These are phyloP conservation scores for Crambe crambe DNA, from an alignment of 37 sponge, comb jelly and placozoan species.

Conservation along the genomic window DNA sequence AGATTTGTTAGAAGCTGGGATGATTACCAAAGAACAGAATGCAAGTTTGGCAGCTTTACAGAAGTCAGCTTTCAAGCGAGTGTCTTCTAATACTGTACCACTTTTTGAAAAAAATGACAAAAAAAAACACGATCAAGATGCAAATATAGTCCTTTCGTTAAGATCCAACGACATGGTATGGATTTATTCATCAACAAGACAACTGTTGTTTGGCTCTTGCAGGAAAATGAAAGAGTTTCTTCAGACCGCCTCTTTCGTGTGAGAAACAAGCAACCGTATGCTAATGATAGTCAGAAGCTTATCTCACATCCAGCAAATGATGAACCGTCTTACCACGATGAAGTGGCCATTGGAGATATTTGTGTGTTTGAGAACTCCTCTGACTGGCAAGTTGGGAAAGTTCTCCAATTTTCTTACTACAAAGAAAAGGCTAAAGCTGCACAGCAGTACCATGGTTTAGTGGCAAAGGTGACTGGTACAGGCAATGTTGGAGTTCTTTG, in stretches of 20 bases:
- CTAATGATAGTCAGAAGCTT: background rate
- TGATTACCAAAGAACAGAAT: background rate
- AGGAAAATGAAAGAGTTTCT: constrained; percentile 59
- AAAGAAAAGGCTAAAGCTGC: too few relatives aligned
- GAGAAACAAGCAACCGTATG: constrained; percentile 43
- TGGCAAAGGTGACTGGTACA: background rate
- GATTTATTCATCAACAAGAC: constrained; percentile 40
- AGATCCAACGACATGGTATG: constrained; percentile 8
- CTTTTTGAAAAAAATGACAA: background rate
- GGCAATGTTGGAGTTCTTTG: constrained; percentile 2
- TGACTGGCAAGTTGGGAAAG: constrained; percentile 31
- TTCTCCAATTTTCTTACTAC: constrained; percentile 31
- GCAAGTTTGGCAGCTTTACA: background rate
- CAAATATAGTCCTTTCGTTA: constrained; percentile 36
- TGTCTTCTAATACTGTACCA: background rate
- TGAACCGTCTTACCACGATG: background rate
- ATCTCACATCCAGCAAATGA: too few relatives aligned
- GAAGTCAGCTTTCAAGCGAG: too few relatives aligned
- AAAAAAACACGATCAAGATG: background rate
- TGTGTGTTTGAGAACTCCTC: constrained; percentile 17
- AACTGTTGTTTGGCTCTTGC: constrained; percentile 61
- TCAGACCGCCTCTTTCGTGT: constrained; percentile 50
- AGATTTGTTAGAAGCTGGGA: background rate
- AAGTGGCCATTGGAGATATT: constrained; percentile 11
- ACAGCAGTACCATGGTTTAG: constrained; percentile 3